phyloP scores from a whole-genome alignment of 2,113 vertebrate genomes.

The Brevimyrus niger region DNA sequence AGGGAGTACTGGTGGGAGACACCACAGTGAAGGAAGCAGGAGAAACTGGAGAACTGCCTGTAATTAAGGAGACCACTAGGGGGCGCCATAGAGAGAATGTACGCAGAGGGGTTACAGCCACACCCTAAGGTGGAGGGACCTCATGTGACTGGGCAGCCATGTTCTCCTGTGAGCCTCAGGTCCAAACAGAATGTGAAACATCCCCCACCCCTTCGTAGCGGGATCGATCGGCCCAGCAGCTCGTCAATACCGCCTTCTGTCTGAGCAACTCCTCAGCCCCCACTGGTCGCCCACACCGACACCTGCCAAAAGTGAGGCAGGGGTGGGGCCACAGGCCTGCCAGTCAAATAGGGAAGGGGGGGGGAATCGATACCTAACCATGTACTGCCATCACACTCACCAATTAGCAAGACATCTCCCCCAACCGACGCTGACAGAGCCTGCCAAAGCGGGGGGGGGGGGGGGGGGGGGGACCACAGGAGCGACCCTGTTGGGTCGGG shows the following conservation, averaged over 20 bases:
- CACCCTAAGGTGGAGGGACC: background rate
- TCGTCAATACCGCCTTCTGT: background rate
- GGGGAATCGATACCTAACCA: slow-evolving; percentile 53
- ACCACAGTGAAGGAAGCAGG: background rate
- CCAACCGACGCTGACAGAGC: slow-evolving; percentile 40
- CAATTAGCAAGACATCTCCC: slow-evolving; percentile 56
- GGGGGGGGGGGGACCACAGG: background rate
- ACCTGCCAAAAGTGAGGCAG: background rate
- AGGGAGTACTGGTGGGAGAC: background rate
- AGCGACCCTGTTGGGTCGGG: slow-evolving; percentile 19
- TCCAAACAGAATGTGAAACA: background rate
- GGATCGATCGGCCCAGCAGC: background rate
- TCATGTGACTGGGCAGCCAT: background rate
- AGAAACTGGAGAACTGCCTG: background rate
- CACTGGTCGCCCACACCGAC: background rate
- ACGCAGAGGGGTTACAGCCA: background rate
- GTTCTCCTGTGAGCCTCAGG: background rate
- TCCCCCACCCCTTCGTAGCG: background rate
- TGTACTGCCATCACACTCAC: slow-evolving; percentile 58
- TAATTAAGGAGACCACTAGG: background rate
- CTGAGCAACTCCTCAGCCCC: background rate
- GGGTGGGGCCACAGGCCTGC: background rate
- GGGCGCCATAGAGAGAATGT: background rate
- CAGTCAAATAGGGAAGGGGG: slow-evolving; percentile 38
- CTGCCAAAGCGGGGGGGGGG: background rate